Conservation (phyloP, 2,113 vertebrate species). For the Leiothrix lutea region DNA sequence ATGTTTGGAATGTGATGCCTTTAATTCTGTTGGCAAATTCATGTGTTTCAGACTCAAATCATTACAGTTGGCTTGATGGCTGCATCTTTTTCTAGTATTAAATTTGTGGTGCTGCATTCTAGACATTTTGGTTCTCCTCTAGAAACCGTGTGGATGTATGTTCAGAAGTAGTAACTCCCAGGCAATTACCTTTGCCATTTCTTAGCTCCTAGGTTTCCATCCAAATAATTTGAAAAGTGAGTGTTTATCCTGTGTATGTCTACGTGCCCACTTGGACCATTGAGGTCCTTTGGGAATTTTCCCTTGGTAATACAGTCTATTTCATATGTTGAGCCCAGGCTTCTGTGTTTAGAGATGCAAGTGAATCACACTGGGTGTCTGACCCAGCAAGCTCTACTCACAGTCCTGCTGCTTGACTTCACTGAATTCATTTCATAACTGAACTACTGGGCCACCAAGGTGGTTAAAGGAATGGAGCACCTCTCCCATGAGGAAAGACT, state of each 20-base stretch:
- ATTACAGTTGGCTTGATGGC: not conserved
- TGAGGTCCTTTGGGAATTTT: not conserved
- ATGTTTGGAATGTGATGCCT: not conserved
- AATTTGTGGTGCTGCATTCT: not conserved
- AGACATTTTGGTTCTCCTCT: not conserved
- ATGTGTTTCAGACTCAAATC: not conserved
- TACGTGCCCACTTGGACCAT: not conserved
- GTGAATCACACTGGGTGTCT: not conserved
- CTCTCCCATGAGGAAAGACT: not conserved
- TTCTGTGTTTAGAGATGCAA: not conserved
- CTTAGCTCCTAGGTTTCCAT: not conserved
- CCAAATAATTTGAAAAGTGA: not conserved
- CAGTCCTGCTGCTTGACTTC: not conserved
- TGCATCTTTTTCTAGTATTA: not conserved
- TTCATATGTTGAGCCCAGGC: accelerated
- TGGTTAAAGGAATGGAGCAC: not conserved
- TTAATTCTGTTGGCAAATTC: not conserved
- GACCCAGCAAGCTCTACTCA: not conserved
- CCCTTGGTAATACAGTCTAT: not conserved
- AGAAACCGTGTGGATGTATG: not conserved
- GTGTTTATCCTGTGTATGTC: not conserved
- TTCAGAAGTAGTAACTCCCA: not conserved
- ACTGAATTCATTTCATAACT: not conserved
- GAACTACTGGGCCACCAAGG: not conserved
- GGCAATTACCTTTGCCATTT: not conserved